Percentiles rank a stretch among this genome's conserved stretches.
Conservation (phyloP, 53 echinoderm and acorn worm species). For the Crossaster papposus region DNA sequence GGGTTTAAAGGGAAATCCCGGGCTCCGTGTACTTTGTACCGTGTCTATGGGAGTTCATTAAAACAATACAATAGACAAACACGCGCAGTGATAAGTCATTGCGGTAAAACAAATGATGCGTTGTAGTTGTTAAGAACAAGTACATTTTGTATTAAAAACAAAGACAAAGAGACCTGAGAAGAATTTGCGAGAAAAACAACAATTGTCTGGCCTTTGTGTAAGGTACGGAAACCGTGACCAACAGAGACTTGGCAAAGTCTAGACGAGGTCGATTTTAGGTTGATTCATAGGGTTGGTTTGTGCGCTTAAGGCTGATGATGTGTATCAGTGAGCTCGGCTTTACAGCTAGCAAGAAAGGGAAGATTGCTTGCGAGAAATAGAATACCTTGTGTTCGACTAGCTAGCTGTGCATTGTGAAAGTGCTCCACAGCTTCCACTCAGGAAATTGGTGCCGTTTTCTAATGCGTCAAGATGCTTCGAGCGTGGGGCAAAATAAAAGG, state of each 20-base stretch:
- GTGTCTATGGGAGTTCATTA: background rate
- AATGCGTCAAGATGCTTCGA: constrained; percentile 19
- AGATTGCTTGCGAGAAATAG: background rate
- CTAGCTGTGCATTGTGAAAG: background rate
- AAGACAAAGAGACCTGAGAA: background rate
- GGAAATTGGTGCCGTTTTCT: constrained; percentile 30
- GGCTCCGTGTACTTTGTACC: background rate
- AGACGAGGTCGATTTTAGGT: constrained; percentile 40
- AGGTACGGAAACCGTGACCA: constrained; percentile 53
- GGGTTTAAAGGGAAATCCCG: background rate
- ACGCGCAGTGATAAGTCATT: background rate
- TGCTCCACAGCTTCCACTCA: constrained; percentile 42
- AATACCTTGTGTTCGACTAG: background rate
- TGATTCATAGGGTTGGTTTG: constrained; percentile 44
- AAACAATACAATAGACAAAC: constrained; percentile 1
- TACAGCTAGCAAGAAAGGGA: background rate
- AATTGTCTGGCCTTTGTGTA: constrained; percentile 38
- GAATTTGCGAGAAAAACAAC: constrained; percentile 15
- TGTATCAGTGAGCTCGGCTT: background rate
- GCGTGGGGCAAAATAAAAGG: background rate
- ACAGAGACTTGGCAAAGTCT: constrained; percentile 60
- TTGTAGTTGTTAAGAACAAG: background rate
- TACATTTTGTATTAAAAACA: background rate
- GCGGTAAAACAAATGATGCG: background rate
- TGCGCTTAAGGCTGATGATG: constrained; percentile 14